phyloP scores from a whole-genome alignment of 2,113 vertebrate species.

The Odobenus rosmarus region DNA sequence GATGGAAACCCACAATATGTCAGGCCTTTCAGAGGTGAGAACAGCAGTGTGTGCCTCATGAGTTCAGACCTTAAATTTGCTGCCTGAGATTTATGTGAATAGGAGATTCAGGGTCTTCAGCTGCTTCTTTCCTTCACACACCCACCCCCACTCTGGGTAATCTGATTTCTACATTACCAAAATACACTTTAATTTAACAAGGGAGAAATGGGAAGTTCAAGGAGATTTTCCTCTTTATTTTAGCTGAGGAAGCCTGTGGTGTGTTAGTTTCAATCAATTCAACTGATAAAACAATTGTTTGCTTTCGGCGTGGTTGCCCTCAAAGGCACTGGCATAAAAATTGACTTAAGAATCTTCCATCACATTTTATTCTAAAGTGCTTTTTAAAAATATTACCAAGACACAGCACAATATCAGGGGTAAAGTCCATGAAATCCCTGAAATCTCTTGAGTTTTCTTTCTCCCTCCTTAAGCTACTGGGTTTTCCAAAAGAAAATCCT shows the following conservation, averaged over 20 bases:
- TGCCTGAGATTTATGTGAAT: neutral
- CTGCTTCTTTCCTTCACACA: neutral
- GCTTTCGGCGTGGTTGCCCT: neutral
- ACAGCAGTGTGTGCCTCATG: neutral
- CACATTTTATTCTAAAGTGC: neutral
- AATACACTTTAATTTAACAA: neutral
- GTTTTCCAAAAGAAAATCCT: neutral
- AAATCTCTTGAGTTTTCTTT: neutral
- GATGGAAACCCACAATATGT: no score
- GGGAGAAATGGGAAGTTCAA: neutral
- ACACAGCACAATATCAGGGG: neutral
- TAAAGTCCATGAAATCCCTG: neutral
- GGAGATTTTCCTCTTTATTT: neutral
- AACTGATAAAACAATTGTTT: neutral
- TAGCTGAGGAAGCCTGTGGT: neutral
- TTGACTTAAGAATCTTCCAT: neutral
- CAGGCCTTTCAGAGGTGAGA: neutral
- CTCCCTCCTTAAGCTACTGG: neutral
- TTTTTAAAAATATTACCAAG: neutral
- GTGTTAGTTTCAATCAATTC: neutral
- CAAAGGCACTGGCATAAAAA: neutral
- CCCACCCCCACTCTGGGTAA: neutral
- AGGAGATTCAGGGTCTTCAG: neutral
- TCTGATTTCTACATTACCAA: neutral
- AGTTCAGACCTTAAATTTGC: neutral